Evolutionary conservation across 2,113 vertebrate species (phyloP).

Genomic region (Motacilla tschutschensis): DNA sequence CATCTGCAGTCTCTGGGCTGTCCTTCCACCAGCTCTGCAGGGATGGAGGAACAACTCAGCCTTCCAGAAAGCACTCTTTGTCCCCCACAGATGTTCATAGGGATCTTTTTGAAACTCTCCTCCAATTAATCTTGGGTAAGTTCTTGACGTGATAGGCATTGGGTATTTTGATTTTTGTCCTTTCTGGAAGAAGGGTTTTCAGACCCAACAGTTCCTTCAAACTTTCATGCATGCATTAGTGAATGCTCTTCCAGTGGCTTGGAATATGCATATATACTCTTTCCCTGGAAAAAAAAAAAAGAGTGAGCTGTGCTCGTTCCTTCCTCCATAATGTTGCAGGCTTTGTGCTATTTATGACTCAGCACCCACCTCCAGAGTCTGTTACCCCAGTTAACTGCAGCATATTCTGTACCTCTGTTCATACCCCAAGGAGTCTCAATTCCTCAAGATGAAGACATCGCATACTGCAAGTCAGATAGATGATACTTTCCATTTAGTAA

Average conservation of each 20-base stretch:
- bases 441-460: background rate
- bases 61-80: slow-evolving; percentile 18
- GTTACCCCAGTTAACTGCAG: background rate
- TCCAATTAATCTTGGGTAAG: background rate
- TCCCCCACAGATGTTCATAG: slow-evolving; percentile 2
- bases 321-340: background rate
- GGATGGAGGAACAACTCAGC: background rate
- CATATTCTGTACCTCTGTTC: fast-evolving
- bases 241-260: background rate
- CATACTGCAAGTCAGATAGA: background rate
- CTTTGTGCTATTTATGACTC: background rate
- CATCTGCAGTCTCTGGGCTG: slow-evolving; percentile 30
- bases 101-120: background rate
- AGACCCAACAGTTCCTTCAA: background rate
- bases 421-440: background rate
- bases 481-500: background rate
- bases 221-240: background rate
- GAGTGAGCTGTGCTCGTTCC: background rate
- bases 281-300: background rate
- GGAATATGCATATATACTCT: background rate
- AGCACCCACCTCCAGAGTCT: background rate
- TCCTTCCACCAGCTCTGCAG: background rate
- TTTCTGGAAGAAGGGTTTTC: background rate
- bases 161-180: background rate
- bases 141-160: background rate